Evolutionary conservation across 2,888 invertebrate species (phyloP), one percentile per base, ranked within the genome.

Genomic region (Herminia tarsipennalis): DNA sequence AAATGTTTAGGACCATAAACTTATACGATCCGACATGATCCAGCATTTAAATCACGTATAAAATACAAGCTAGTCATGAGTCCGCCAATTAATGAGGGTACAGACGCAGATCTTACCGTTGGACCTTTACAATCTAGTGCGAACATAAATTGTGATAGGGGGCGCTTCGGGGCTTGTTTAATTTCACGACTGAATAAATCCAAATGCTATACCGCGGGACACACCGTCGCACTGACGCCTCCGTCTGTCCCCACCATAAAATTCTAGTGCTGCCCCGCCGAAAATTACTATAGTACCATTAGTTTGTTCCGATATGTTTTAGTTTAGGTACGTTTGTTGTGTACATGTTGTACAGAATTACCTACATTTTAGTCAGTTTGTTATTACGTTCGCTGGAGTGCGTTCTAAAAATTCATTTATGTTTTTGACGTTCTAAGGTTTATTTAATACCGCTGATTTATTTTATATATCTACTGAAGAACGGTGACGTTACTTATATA

Each of bases 121-220:
- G 73, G 80, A 74, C 82, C 82, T 77, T 81, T 76, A 81, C 83
- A 83, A 84, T 84, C 86, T 87, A 88, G 86, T 88, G 87, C 78
- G 85, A 83, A 87, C 87, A 86, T 90, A 88, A 88, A 90, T 87
- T 84, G 83, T 84, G 83, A 87, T 86, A 84, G 86, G 80, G 81
- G 78, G 80, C 76, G 83, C 83, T 70, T 59, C 62, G 83, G 83
- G 85, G 81, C 83, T 85, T 88, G 87, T 88, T 88, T 89, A 86
- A 88, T 90, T 89, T 90, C 89, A 90, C 88, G 89, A 82, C 82
- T 88, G 88, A 86, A 89, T 89, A 88, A 89, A 88, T 88, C 84
- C 86, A 82, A 88, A 89, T 87, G 89, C 82, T 84, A 81, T 84
- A 81, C 81, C 78, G 71, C 66, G 58, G 80, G 78, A 73, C 70